Percentiles rank a stretch among this genome's conserved stretches.
phyloP scores from a whole-genome alignment of 2,797 vertebrate species.

The Xenops minutus region DNA sequence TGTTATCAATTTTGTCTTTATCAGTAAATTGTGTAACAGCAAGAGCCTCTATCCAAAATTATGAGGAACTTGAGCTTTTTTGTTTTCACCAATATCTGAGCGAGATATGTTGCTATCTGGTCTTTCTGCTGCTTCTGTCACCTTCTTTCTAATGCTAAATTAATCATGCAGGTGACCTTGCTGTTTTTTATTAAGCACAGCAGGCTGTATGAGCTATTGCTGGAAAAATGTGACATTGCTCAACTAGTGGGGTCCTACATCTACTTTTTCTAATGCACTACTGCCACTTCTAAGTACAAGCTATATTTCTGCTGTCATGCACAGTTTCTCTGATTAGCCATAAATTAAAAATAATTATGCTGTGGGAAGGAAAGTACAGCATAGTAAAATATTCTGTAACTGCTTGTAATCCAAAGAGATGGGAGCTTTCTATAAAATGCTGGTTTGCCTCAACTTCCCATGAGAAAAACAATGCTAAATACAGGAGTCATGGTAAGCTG shows the following conservation, averaged over 20 bases:
- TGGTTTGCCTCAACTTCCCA: background rate
- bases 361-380: background rate
- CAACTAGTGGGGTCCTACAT: background rate
- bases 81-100: background rate
- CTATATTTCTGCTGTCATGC: background rate
- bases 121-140: background rate
- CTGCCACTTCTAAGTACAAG: background rate
- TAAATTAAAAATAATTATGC: background rate
- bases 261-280: background rate
- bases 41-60: background rate
- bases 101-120: background rate
- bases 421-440: background rate
- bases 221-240: conserved; percentile 5
- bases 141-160: background rate
- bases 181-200: conserved; percentile 1
- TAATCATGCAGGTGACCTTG: conserved; percentile 50
- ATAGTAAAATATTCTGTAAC: background rate
- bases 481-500: background rate
- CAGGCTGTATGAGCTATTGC: conserved; percentile 2
- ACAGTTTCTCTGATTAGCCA: background rate
- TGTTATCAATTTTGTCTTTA: background rate
- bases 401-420: background rate
- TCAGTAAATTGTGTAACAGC: conserved; percentile 3
- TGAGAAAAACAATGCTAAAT: background rate
- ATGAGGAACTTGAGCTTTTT: background rate